These are phyloP conservation scores for Melopsittacus undulatus DNA, from an alignment of 2,797 vertebrate genomes.

Conservation along the genomic window DNA sequence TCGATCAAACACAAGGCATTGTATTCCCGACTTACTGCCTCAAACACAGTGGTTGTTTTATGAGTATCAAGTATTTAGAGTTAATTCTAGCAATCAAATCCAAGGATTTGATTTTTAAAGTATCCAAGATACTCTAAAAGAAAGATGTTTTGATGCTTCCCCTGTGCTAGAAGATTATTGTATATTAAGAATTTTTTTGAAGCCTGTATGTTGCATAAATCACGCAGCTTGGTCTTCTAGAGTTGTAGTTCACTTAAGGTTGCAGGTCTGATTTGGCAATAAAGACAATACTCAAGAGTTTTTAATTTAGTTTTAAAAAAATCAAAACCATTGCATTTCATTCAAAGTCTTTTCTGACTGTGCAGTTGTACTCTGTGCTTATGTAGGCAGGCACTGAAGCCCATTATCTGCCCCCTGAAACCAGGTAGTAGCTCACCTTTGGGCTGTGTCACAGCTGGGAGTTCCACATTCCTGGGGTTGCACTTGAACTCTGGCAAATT, in stretches of 20 bases:
- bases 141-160: neutral
- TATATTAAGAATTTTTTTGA: neutral
- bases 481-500: neutral
- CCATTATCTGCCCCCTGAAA: neutral
- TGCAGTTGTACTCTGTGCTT: neutral
- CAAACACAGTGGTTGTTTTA: neutral
- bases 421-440: neutral
- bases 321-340: neutral
- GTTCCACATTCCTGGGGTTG: neutral
- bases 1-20: no score
- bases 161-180: neutral
- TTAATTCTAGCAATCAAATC: neutral
- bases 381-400: neutral
- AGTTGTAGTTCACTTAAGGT: neutral
- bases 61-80: neutral
- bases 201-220: neutral
- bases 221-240: neutral
- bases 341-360: neutral
- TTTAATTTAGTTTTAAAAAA: neutral
- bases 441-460: neutral
- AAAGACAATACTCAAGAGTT: neutral
- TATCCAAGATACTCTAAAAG: neutral
- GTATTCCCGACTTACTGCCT: no score
- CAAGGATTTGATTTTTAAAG: no score
- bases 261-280: neutral